Evolutionary conservation across 2,113 vertebrate genomes (phyloP).

Genomic region (Rostratula benghalensis): DNA sequence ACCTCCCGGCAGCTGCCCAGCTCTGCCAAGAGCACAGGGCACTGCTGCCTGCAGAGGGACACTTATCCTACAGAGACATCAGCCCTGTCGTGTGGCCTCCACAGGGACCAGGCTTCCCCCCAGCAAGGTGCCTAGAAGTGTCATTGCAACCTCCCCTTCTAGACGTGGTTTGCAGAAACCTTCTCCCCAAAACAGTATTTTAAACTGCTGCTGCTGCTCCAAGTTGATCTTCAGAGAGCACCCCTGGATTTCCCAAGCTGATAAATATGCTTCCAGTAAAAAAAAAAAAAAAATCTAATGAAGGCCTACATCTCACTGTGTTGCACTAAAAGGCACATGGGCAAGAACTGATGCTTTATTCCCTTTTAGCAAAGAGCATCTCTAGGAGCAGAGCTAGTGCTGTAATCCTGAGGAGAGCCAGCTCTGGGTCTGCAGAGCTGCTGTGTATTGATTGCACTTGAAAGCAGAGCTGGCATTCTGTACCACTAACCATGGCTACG

Average conservation of each 20-base stretch:
- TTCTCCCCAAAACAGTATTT: background rate
- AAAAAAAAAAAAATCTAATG: background rate
- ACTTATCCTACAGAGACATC: background rate
- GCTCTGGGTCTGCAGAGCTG: background rate
- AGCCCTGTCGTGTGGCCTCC: background rate
- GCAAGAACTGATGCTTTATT: background rate
- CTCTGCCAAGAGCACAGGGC: background rate
- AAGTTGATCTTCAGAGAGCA: background rate
- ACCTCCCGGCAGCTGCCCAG: background rate
- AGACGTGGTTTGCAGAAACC: background rate
- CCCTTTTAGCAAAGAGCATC: background rate
- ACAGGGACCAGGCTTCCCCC: accelerated
- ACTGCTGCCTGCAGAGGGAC: background rate
- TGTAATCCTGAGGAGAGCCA: background rate
- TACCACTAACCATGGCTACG: accelerated
- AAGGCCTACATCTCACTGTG: background rate
- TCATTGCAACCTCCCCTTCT: background rate
- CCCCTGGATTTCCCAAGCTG: background rate
- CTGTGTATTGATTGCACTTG: background rate
- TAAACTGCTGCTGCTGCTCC: background rate
- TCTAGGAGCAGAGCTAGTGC: background rate
- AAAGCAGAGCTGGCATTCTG: background rate
- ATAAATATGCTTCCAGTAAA: background rate
- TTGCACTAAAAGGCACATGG: background rate
- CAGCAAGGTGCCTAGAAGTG: background rate